Conservation (phyloP, 2,113 vertebrate species). For the Perca flavescens region DNA sequence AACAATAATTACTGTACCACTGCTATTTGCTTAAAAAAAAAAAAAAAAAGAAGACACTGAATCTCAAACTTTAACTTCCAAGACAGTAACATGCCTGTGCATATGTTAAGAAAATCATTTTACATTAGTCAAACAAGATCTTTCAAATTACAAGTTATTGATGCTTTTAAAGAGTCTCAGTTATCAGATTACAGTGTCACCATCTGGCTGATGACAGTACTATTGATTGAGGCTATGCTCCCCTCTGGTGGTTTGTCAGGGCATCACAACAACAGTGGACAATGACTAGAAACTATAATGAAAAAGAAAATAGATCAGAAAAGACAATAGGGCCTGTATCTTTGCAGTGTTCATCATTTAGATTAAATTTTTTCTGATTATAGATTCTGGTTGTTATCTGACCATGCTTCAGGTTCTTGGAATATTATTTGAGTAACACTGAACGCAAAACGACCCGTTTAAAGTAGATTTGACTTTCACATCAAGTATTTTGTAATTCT, state of each 20-base stretch:
- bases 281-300: neutral
- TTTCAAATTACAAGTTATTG: neutral
- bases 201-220: neutral
- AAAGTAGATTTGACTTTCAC: neutral
- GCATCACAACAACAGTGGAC: slow-evolving; percentile 28
- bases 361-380: neutral
- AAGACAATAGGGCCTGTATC: no score
- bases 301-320: neutral
- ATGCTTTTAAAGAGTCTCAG: neutral
- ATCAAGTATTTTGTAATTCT: neutral
- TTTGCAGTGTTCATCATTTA: neutral
- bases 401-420: neutral
- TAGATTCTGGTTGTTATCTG: neutral
- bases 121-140: neutral
- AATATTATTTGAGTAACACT: neutral
- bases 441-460: neutral
- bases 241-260: slow-evolving; percentile 59
- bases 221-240: neutral
- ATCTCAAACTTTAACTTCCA: neutral
- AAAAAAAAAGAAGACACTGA: neutral
- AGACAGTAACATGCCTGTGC: neutral
- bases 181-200: neutral
- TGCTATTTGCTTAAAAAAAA: neutral
- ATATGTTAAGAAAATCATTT: neutral
- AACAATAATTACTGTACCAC: neutral